phyloP scores from a whole-genome alignment of 2,888 invertebrate species.

The Lacanobia oleracea region DNA sequence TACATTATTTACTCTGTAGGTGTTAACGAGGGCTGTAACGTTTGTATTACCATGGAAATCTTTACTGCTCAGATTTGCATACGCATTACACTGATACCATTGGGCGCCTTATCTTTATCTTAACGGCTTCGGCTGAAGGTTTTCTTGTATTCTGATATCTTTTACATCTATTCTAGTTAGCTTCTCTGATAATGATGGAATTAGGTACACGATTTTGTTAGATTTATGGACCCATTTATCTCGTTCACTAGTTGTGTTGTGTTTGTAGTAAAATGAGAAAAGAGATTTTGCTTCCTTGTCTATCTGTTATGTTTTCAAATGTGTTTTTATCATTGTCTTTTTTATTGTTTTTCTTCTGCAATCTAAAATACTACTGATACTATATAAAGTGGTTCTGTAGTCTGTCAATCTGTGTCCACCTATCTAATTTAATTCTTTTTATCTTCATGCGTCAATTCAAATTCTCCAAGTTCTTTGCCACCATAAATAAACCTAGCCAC shows the following conservation, averaged over 20 bases:
- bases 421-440: not conserved
- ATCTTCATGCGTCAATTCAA: not conserved
- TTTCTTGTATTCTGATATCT: conserved; percentile 41
- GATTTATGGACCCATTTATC: not conserved
- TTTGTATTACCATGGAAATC: conserved; percentile 50
- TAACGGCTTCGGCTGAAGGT: conserved; percentile 39
- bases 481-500: conserved; percentile 19
- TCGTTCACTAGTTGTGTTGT: not conserved
- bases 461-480: not conserved
- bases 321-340: too few species aligned
- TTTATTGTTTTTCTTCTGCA: too few species aligned
- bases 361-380: too few species aligned
- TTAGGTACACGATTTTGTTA: conserved; percentile 12
- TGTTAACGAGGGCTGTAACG: conserved; percentile 46
- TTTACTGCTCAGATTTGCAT: conserved; percentile 50
- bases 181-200: conserved; percentile 13
- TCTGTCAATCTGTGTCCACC: too few species aligned
- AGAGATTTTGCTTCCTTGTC: too few species aligned
- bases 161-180: conserved; percentile 39
- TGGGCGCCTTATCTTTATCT: conserved; percentile 46
- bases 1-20: conserved; percentile 35
- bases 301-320: not conserved
- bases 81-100: conserved; percentile 50
- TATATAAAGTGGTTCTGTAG: too few species aligned
- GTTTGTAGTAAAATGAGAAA: not conserved